Evolutionary conservation across 1,140 invertebrate genomes (phyloP), one percentile per base, ranked within the genome.

Genomic region (Cyclargus thomasi): DNA sequence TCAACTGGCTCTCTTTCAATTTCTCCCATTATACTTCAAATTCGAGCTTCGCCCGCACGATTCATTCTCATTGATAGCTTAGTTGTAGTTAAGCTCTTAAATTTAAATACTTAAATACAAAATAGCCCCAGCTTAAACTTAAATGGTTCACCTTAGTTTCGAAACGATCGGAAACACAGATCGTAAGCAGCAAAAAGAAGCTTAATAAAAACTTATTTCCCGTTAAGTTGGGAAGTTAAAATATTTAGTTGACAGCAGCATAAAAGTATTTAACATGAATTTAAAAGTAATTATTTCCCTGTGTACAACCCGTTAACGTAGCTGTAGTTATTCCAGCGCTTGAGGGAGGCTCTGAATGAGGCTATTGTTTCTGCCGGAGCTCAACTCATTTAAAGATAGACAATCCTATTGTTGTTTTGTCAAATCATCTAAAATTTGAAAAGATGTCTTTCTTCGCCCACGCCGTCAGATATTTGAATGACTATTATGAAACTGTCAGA

Each of bases 351-450:
- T 78, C 77, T 83, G 81, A 83, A 78, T 80, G 79, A 83, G 77
- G 75, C 77, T 69, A 81, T 82, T 83, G 81, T 82, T 72, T 77
- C 73, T 63, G 57, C 71, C 78, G 73, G 69, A 72, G 74, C 77
- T 71, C 76, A 76, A 74, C 75, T 76, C 73, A 79, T 81, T 83
- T 81, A 74, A 77, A 81, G 78, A 78, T 78, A 83, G 77, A 83
- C 81, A 82, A 83, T 82, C 78, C 81, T 75, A 80, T 81, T 83
- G 81, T 83, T 76, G 71, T 77, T 72, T 70, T 79, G 71, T 80
- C 77, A 79, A 82, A 80, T 83, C 77, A 80, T 80, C 76, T 78
- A 74, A 77, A 83, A 80, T 81, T 79, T 82, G 77, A 80, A 77
- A 71, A 71, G 78, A 81, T 80, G 78, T 81, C 77, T 82, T 79